phyloP scores from a whole-genome alignment of 2,797 vertebrate genomes.

The Stomatorhinus walkeri region DNA sequence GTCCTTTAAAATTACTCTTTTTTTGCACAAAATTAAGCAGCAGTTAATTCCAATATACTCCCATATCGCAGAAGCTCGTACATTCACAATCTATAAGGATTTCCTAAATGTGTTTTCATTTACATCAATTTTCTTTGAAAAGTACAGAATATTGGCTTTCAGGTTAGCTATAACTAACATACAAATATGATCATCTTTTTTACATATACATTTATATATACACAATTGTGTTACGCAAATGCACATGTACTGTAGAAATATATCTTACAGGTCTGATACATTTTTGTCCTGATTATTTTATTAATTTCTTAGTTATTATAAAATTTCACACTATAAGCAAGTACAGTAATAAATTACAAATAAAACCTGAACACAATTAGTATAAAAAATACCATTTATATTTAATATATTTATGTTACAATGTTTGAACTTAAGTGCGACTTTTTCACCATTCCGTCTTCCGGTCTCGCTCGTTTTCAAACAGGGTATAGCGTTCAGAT shows the following conservation, averaged over 20 bases:
- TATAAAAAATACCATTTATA: slow-evolving; percentile 22
- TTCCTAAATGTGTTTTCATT: slow-evolving; percentile 76
- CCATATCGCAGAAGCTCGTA: slow-evolving; percentile 90
- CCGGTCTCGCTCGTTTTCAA: not conserved
- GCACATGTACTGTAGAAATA: slow-evolving; percentile 98
- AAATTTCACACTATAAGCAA: slow-evolving; percentile 90
- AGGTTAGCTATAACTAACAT: slow-evolving; percentile 78
- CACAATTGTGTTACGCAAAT: slow-evolving; percentile 80
- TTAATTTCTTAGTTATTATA: slow-evolving; percentile 70
- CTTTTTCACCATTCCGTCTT: not conserved
- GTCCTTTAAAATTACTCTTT: slow-evolving; percentile 73
- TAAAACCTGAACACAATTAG: slow-evolving; percentile 65
- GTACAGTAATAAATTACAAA: slow-evolving; percentile 76
- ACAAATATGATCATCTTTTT: slow-evolving; percentile 85
- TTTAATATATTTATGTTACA: slow-evolving; percentile 19
- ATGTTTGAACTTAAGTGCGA: slow-evolving; percentile 12
- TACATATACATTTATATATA: slow-evolving; percentile 84
- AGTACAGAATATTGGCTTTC: slow-evolving; percentile 71
- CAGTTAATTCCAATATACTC: slow-evolving; percentile 81
- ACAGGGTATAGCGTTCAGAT: slow-evolving; percentile 10
- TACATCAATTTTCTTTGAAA: slow-evolving; percentile 86
- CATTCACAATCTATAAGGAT: slow-evolving; percentile 96
- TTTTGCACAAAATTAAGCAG: slow-evolving; percentile 81
- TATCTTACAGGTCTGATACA: slow-evolving; percentile 81
- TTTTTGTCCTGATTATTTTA: slow-evolving; percentile 69